Conservation (phyloP, 2,888 invertebrate genomes). For the Galerucella pusilla region DNA sequence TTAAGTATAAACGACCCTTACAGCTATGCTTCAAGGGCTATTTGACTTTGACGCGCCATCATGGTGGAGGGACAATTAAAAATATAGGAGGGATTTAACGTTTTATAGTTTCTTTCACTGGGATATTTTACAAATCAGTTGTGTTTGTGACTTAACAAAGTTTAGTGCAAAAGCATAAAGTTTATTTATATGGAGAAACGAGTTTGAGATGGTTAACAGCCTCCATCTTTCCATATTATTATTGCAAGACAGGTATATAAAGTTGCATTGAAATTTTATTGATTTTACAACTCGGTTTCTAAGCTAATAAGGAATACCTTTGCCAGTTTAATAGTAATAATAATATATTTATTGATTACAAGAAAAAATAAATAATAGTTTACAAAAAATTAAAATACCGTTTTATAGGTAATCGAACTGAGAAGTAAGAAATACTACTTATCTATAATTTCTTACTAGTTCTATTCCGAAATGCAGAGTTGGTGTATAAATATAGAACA, state of each 20-base stretch:
- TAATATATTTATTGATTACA: not conserved
- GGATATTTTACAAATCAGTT: slow-evolving; percentile 62
- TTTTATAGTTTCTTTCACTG: slow-evolving; percentile 61
- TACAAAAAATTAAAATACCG: no score
- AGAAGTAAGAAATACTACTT: no score
- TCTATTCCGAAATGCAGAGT: no score
- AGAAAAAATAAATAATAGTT: no score
- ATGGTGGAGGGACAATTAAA: slow-evolving; percentile 62
- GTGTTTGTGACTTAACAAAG: slow-evolving; percentile 53
- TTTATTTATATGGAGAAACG: slow-evolving; percentile 34
- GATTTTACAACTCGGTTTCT: not conserved
- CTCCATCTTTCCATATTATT: slow-evolving; percentile 6
- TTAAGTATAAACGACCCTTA: slow-evolving; percentile 53
- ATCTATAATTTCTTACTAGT: no score
- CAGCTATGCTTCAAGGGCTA: slow-evolving; percentile 54
- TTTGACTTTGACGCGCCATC: slow-evolving; percentile 49
- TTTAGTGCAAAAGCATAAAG: slow-evolving; percentile 45
- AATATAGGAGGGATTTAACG: slow-evolving; percentile 62
- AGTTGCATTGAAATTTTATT: slow-evolving; percentile 22
- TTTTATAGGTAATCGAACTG: no score
- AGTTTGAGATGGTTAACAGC: slow-evolving; percentile 26
- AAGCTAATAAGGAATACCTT: not conserved
- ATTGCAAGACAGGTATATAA: slow-evolving; percentile 31
- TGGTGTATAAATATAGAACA: no score
- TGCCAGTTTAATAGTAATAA: slow-evolving; percentile 6